Conservation (phyloP, 2,797 vertebrate genomes). For the Gymnopithys bicolor region DNA sequence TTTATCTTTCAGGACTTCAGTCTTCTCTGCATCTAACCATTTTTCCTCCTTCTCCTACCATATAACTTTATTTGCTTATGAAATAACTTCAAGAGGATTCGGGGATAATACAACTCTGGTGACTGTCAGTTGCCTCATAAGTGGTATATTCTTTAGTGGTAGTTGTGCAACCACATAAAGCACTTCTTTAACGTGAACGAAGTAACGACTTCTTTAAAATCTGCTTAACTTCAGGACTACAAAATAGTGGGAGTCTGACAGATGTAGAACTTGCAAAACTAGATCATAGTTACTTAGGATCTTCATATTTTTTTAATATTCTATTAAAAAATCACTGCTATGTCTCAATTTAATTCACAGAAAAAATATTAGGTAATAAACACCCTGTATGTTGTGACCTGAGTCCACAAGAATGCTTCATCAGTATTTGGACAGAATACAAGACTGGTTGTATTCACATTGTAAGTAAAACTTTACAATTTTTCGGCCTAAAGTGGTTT, state of each 20-base stretch:
- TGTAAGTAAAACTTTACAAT: neutral
- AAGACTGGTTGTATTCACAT: neutral
- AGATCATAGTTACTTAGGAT: neutral
- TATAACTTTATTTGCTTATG: neutral
- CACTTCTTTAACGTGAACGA: neutral
- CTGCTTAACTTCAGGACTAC: neutral
- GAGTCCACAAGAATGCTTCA: neutral
- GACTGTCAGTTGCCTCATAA: neutral
- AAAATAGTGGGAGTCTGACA: neutral
- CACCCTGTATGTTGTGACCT: neutral
- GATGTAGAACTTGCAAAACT: neutral
- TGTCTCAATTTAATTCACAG: neutral
- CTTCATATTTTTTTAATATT: neutral
- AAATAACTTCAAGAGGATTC: neutral
- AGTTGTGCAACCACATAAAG: neutral
- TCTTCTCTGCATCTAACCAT: neutral
- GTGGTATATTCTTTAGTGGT: neutral
- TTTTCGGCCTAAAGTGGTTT: neutral
- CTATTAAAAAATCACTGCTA: neutral
- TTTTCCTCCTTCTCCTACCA: neutral
- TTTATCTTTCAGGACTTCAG: neutral
- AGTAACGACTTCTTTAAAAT: neutral
- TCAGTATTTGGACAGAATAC: neutral
- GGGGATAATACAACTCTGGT: neutral
- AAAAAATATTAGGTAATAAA: neutral